A percentile compares a stretch with the other conserved stretches of the same genome.
phyloP scores from a whole-genome alignment of 2,888 invertebrate genomes.

The Lithophane ornitopus region DNA sequence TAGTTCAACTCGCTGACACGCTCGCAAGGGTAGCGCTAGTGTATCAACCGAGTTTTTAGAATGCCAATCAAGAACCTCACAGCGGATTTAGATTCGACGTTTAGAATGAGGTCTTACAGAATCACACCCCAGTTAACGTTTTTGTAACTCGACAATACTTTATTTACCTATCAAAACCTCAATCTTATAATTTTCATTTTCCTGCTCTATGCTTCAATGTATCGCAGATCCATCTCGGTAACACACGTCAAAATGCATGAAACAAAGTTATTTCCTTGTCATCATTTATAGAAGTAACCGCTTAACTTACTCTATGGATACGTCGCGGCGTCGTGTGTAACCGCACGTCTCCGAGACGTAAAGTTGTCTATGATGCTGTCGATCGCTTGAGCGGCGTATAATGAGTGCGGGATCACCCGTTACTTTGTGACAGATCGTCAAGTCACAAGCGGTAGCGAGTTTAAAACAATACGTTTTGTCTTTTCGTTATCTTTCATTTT shows the following conservation, averaged over 20 bases:
- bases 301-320: slow-evolving; percentile 21
- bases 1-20: too few relatives aligned
- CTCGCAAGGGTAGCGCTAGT: too few relatives aligned
- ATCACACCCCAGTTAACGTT: too few relatives aligned
- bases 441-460: slow-evolving; percentile 48
- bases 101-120: too few relatives aligned
- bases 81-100: too few relatives aligned
- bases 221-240: background rate
- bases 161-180: background rate
- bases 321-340: slow-evolving; percentile 53
- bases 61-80: too few relatives aligned
- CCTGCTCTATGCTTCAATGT: background rate
- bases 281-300: slow-evolving; percentile 7
- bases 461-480: background rate
- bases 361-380: slow-evolving; percentile 66
- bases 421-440: slow-evolving; percentile 70
- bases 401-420: slow-evolving; percentile 73
- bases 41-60: too few relatives aligned
- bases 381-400: slow-evolving; percentile 69
- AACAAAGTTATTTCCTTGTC: slow-evolving; percentile 25
- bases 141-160: background rate
- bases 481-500: background rate
- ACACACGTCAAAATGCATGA: slow-evolving; percentile 1
- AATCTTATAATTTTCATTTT: background rate
- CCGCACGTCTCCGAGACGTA: slow-evolving; percentile 52